phyloP scores from a whole-genome alignment of 2,888 invertebrate species.

The Thalpophila matura region DNA sequence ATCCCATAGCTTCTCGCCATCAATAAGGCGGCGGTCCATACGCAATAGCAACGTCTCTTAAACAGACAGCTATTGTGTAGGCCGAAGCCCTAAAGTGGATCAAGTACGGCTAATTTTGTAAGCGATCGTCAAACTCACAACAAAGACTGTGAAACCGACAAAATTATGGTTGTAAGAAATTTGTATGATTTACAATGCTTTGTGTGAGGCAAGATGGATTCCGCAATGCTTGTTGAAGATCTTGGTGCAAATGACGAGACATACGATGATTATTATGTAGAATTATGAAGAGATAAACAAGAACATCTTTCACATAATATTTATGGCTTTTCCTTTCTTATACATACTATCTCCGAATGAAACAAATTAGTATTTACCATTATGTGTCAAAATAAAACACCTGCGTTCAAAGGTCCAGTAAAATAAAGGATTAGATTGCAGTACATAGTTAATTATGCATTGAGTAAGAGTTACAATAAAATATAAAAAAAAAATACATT shows the following conservation, averaged over 20 bases:
- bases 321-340: too few relatives aligned
- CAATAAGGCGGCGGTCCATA: slow-evolving; percentile 29
- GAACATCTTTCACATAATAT: too few relatives aligned
- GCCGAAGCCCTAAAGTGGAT: slow-evolving; percentile 61
- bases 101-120: slow-evolving; percentile 61
- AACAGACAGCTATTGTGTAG: slow-evolving; percentile 67
- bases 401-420: too few relatives aligned
- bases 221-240: slow-evolving; percentile 16
- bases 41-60: slow-evolving; percentile 36
- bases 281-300: too few relatives aligned
- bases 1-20: slow-evolving; percentile 32
- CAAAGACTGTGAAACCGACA: slow-evolving; percentile 49
- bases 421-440: too few relatives aligned
- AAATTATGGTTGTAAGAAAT: slow-evolving; percentile 48
- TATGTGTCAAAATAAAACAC: too few relatives aligned
- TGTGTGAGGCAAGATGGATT: slow-evolving; percentile 26
- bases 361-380: too few relatives aligned
- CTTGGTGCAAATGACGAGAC: slow-evolving; percentile 5
- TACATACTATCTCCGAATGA: too few relatives aligned
- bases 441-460: too few relatives aligned
- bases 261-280: background rate
- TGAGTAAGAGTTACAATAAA: background rate
- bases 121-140: slow-evolving; percentile 46
- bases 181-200: slow-evolving; percentile 49
- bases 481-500: background rate